These are phyloP conservation scores for Budorcas taxicolor DNA, from an alignment of 2,113 vertebrate species.

Conservation along the genomic window DNA sequence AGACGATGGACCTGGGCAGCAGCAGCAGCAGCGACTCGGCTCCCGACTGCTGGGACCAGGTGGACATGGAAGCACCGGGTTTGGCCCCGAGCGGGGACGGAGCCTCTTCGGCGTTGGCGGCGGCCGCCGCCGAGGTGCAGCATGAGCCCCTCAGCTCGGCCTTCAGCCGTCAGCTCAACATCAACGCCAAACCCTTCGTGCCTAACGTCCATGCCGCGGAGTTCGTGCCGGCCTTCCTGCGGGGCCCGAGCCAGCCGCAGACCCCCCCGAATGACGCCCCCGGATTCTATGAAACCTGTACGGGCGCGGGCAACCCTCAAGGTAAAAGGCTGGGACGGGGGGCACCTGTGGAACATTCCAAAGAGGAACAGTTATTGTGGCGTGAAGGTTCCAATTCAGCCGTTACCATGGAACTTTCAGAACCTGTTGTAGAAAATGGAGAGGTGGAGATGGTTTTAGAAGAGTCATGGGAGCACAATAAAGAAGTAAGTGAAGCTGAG, in stretches of 20 bases:
- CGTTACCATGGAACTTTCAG: slow-evolving; percentile 86
- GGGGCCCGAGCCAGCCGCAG: slow-evolving; percentile 53
- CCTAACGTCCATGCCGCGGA: slow-evolving; percentile 92
- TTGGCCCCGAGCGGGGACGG: slow-evolving; percentile 41
- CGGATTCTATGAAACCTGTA: slow-evolving; percentile 21
- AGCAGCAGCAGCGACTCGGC: slow-evolving; percentile 88
- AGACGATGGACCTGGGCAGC: slow-evolving; percentile 64
- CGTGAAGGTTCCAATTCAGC: slow-evolving; percentile 83
- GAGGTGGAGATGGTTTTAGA: slow-evolving; percentile 90
- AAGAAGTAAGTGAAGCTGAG: slow-evolving; percentile 86
- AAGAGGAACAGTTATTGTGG: slow-evolving; percentile 74
- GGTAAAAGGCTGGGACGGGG: slow-evolving; percentile 51
- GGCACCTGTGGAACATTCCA: slow-evolving; percentile 73
- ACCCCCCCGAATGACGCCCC: slow-evolving; percentile 35
- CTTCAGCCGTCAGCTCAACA: slow-evolving; percentile 85
- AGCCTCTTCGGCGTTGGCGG: not conserved
- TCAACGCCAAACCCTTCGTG: slow-evolving; percentile 94
- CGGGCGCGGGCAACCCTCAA: slow-evolving; percentile 21
- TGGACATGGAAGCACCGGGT: slow-evolving; percentile 84
- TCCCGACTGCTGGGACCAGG: slow-evolving; percentile 97
- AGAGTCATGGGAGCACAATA: slow-evolving; percentile 95
- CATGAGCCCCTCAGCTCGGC: slow-evolving; percentile 77
- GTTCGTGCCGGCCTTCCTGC: slow-evolving; percentile 86
- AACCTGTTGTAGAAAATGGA: slow-evolving; percentile 92
- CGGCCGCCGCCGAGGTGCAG: slow-evolving; percentile 39